These are phyloP conservation scores for Aspidiotus destructor DNA, from an alignment of 2,888 invertebrate genomes.

Conservation along the genomic window DNA sequence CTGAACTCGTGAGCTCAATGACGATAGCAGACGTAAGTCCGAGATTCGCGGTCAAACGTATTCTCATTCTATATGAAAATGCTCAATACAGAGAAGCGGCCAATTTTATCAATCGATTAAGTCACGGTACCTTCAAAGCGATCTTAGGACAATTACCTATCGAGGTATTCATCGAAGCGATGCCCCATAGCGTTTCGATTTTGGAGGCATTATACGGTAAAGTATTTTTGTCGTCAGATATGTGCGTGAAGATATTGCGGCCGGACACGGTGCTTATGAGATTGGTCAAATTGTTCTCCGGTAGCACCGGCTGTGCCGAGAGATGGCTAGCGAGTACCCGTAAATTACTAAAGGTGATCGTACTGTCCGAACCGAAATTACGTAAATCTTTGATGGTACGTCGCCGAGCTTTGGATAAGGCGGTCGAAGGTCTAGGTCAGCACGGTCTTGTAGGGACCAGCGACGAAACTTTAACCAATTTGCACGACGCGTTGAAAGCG, in stretches of 20 bases:
- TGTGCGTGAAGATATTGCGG: conserved; percentile 44
- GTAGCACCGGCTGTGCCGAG: conserved; percentile 39
- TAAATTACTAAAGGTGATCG: conserved; percentile 46
- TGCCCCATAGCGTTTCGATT: conserved; percentile 78
- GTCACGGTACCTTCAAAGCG: conserved; percentile 66
- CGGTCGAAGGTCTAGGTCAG: conserved; percentile 76
- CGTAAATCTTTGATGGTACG: conserved; percentile 56
- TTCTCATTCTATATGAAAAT: conserved; percentile 75
- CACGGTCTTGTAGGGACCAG: conserved; percentile 64
- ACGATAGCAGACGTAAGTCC: conserved; percentile 43
- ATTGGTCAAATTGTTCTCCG: conserved; percentile 64
- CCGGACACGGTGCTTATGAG: conserved; percentile 73
- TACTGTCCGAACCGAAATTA: conserved; percentile 46
- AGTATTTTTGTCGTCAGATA: conserved; percentile 44
- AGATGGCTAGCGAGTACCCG: conserved; percentile 42
- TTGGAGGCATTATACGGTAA: conserved; percentile 67
- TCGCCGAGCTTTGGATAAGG: conserved; percentile 66
- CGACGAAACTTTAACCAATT: conserved; percentile 50
- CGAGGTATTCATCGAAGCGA: conserved; percentile 75
- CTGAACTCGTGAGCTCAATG: conserved; percentile 40
- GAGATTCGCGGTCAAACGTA: conserved; percentile 46
- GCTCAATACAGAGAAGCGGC: conserved; percentile 85
- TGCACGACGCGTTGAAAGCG: conserved; percentile 68
- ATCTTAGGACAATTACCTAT: conserved; percentile 54
- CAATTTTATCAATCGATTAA: conserved; percentile 67